phyloP scores from a whole-genome alignment of 2,888 invertebrate genomes.

The Antheraea yamamai region DNA sequence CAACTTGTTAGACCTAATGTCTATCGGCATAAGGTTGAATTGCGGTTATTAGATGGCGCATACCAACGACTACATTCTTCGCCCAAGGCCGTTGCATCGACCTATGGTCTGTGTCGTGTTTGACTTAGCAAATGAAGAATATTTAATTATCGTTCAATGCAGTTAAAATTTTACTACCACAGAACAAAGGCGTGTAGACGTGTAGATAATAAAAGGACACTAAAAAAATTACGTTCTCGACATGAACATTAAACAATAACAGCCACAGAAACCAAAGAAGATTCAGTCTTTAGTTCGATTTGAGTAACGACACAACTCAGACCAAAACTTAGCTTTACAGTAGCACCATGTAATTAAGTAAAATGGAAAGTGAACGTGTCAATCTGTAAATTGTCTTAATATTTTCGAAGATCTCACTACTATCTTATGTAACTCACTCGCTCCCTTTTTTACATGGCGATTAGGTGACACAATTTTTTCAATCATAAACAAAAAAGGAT shows the following conservation, averaged over 20 bases:
- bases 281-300: too few relatives aligned
- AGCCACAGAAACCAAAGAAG: not conserved
- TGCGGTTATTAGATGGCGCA: slow-evolving; percentile 33
- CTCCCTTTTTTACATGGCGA: too few relatives aligned
- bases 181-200: slow-evolving; percentile 1
- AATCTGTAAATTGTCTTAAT: too few relatives aligned
- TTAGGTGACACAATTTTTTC: too few relatives aligned
- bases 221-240: not conserved
- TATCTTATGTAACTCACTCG: too few relatives aligned
- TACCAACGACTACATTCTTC: slow-evolving; percentile 55
- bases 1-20: slow-evolving; percentile 39
- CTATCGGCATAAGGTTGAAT: slow-evolving; percentile 47
- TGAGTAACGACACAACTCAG: too few relatives aligned
- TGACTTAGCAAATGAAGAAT: slow-evolving; percentile 45
- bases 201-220: not conserved
- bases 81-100: slow-evolving; percentile 66
- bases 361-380: too few relatives aligned
- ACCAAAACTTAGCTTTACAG: too few relatives aligned
- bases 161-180: slow-evolving; percentile 40
- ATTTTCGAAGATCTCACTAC: too few relatives aligned
- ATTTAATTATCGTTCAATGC: slow-evolving; percentile 27
- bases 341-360: too few relatives aligned
- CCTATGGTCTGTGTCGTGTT: slow-evolving; percentile 39
- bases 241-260: not conserved
- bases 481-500: too few relatives aligned